Evolutionary conservation across 2,113 vertebrate species (phyloP), one percentile per base, ranked within the genome.

Genomic region (Chauna torquata): DNA sequence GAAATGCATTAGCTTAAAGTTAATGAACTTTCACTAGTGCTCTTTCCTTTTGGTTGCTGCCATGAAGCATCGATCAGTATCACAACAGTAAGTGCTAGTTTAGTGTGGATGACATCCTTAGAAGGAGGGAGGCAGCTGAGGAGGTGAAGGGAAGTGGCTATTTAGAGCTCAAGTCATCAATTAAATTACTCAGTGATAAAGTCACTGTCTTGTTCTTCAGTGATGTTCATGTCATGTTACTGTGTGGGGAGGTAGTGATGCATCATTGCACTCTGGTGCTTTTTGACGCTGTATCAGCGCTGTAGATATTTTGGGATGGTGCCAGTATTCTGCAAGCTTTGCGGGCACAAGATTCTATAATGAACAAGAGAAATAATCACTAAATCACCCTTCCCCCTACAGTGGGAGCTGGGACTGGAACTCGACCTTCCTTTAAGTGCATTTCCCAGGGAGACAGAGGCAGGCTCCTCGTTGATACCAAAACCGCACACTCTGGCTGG

Each of bases 161-260:
- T 96, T 95, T 96, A 94, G 88, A 96, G 88, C 72, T 86, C 83
- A 86, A 93, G 66, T 89, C 88, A 92, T 92, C 90, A 92, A 76
- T 92, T 95, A 91, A 92, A 86, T 95, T 95, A 88, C 71, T 92
- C 82, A 59, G 68, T 70, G 74, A 70, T 79, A 96, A 95, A 95
- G 85, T 86, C 92, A 88, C 82, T 95, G 93, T 81, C 94, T 95
- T 87, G 58, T 80, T 95, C 58, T 82, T 65, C 17, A 83, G 66
- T 79, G 71, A 79, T 92, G 81, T 91, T 97, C 80, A 9, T 94
- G 92, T 95, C 89, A 92, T 88, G 68, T 80, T 86, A 57, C 94
- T 86, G 65, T 94, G 77, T 28, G 72, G 81, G 92, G 91, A 87
- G 75, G 52, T 68, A 42, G 28, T 92, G 86, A 90, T 93, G 92